These are phyloP conservation scores for Phyllopteryx taeniolatus DNA, from an alignment of 2,113 vertebrate species.

Conservation along the genomic window DNA sequence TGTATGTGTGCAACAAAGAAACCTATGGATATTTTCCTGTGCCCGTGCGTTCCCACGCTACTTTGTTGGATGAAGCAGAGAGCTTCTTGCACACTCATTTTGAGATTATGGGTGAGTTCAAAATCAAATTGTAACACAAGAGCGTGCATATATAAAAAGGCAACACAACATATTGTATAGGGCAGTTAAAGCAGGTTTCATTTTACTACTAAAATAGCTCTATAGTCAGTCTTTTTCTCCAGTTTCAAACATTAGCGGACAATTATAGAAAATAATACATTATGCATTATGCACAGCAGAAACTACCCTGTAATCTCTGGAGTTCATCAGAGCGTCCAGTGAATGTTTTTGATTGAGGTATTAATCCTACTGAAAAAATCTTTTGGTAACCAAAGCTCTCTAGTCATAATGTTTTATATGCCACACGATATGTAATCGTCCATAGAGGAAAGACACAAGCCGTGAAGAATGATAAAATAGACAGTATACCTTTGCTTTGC, in stretches of 20 bases:
- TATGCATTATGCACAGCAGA: neutral
- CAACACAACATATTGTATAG: neutral
- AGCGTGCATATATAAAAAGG: neutral
- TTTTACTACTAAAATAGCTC: neutral
- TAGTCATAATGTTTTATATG: neutral
- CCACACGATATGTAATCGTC: neutral
- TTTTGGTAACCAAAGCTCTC: neutral
- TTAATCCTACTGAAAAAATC: neutral
- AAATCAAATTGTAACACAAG: neutral
- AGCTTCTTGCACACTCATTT: slow-evolving; percentile 85
- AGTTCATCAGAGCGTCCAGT: neutral
- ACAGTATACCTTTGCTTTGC: neutral
- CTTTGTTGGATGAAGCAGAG: slow-evolving; percentile 80
- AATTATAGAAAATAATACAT: slow-evolving; percentile 1
- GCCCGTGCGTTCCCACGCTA: slow-evolving; percentile 76
- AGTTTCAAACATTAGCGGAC: neutral
- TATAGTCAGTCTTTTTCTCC: neutral
- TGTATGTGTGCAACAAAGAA: slow-evolving; percentile 85
- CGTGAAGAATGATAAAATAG: neutral
- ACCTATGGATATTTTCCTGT: slow-evolving; percentile 81
- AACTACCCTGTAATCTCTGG: neutral
- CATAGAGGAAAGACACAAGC: neutral
- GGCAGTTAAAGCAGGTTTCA: neutral
- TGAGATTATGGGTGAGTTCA: slow-evolving; percentile 84
- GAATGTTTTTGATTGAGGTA: neutral